Conservation (phyloP, 2,888 invertebrate genomes). For the Formica aserva region DNA sequence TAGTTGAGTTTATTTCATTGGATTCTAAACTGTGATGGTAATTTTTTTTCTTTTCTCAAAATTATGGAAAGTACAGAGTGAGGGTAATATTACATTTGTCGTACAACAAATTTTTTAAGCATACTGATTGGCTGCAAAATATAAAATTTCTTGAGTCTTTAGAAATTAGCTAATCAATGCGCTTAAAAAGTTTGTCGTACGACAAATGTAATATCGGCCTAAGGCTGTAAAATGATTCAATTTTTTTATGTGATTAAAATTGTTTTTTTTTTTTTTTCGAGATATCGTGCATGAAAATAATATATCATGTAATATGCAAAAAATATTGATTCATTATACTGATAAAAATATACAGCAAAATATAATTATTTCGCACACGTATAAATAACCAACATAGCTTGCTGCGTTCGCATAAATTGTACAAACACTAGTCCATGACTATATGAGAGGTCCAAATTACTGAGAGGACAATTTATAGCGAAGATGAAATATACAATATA, state of each 20-base stretch:
- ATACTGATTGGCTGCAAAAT: too few species aligned
- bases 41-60: not conserved
- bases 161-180: too few species aligned
- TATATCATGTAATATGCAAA: not conserved
- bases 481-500: constrained; percentile 21
- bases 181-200: too few species aligned
- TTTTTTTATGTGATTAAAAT: constrained; percentile 8
- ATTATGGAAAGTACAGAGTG: not conserved
- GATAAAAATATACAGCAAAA: not conserved
- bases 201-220: too few species aligned
- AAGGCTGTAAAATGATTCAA: not conserved
- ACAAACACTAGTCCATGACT: not conserved
- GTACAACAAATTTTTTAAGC: too few species aligned
- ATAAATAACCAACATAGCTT: not conserved
- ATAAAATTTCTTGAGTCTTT: too few species aligned
- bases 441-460: not conserved
- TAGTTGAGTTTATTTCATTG: constrained; percentile 14
- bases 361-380: not conserved
- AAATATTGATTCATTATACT: constrained; percentile 3
- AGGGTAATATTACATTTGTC: too few species aligned
- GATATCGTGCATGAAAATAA: not conserved
- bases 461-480: not conserved
- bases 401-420: not conserved
- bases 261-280: not conserved
- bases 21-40: not conserved